These are phyloP conservation scores for Dasyurus viverrinus DNA, from an alignment of 2,113 vertebrate genomes.

Conservation along the genomic window DNA sequence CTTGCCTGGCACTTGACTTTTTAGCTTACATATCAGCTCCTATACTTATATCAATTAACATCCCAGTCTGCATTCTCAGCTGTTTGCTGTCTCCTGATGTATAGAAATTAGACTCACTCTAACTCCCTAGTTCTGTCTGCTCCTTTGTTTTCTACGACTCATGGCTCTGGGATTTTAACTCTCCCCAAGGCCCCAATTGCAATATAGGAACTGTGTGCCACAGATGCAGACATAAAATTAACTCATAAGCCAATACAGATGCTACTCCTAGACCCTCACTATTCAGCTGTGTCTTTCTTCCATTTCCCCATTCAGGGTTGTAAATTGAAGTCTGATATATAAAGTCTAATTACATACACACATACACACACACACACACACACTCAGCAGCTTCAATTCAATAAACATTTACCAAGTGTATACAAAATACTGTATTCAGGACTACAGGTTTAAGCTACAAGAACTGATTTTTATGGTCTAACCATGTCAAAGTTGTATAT, in stretches of 20 bases:
- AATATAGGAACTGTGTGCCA: not conserved
- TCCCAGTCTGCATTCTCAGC: not conserved
- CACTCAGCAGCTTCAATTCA: not conserved
- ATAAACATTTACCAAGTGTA: not conserved
- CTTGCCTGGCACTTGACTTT: not conserved
- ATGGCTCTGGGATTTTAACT: not conserved
- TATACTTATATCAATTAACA: not conserved
- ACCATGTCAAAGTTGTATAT: not conserved
- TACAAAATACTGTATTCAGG: not conserved
- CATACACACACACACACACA: no score
- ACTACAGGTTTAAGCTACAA: not conserved
- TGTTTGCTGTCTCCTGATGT: not conserved
- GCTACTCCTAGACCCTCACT: not conserved
- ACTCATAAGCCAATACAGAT: not conserved
- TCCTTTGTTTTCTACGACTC: not conserved
- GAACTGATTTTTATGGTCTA: not conserved
- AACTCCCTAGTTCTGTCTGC: not conserved
- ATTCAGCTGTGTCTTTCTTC: not conserved
- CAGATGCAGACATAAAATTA: not conserved
- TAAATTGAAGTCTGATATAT: not conserved
- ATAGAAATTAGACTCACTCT: not conserved
- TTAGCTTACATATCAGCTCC: not conserved
- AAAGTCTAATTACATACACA: no score
- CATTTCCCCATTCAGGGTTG: not conserved
- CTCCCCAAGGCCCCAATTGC: not conserved